Base-by-base conservation (phyloP, 2,888 invertebrate genomes). In the Eupithecia exiguata region DNA sequence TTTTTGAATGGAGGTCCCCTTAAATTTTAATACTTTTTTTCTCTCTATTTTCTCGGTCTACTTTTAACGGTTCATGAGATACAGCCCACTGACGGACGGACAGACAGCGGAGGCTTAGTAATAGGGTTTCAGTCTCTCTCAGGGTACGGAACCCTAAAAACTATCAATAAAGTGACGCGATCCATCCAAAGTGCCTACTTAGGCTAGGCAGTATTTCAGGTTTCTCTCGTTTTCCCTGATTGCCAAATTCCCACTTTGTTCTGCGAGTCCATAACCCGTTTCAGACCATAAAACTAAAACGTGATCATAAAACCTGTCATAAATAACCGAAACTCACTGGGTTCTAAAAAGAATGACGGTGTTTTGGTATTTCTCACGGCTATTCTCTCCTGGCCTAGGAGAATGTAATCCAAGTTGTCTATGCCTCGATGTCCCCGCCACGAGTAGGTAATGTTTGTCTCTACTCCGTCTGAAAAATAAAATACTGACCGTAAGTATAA, bases 391-490 rank as follows among this genome's bases (percentile, higher is more conserved):
- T 89, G 89, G 18, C 93, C 93, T 69, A 94, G 85, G 5, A 90
- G 71, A 71, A 93, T 89, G 81, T 93, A 94, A 83, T 91, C 91
- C 77, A 92, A 90, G 75, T 89, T 89, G 82, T 92, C 91, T 67
- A 86, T 83, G 40, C 89, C 91, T 49, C 87, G 83, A 69, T 86
- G 83, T 43, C 89, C 89, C 16, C 81, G 79, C 89, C 91, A 91
- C 0, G 84, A 77, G 74, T 94, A 94, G 1, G 93, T 92, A 49
- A 94, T 84, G 78, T 94, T 94, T 78, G 86, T 92, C 80, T 93
- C 91, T 0, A 88, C 89, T n/a, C 89, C 87, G 68, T 88, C 94
- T 94, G 89, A 74, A 89, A 90, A 78, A 79, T 82, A 79, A 38
- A 65, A 30, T 35, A 36, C 1, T 21, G 25, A 25, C 12, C 58